Evolutionary conservation across 2,113 vertebrate species (phyloP).

Genomic region (Haemorhous mexicanus): DNA sequence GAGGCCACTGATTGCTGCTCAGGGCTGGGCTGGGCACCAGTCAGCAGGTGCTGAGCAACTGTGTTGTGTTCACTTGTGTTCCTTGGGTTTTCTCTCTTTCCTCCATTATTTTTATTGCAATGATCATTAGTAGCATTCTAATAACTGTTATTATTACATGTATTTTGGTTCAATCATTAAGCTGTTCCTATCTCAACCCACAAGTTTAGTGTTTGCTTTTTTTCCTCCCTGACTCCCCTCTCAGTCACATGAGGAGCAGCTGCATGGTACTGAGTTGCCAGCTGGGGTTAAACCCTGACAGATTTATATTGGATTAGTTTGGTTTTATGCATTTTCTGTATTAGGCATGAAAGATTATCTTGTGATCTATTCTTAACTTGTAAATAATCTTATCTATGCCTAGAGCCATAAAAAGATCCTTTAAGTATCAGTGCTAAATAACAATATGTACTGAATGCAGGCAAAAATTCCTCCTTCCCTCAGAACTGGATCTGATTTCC

Average conservation of each 20-base stretch:
- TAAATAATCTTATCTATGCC: background rate
- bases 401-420: background rate
- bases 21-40: background rate
- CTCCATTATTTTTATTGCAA: background rate
- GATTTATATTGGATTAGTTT: background rate
- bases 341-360: background rate
- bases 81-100: background rate
- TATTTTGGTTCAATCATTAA: background rate
- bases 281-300: background rate
- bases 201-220: background rate
- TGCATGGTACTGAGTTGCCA: background rate
- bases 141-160: background rate
- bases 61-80: background rate
- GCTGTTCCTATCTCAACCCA: background rate
- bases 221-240: background rate
- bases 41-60: background rate
- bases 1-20: background rate
- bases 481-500: background rate
- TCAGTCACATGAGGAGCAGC: background rate
- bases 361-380: background rate
- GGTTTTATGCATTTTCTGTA: background rate
- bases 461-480: background rate
- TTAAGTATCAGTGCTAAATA: background rate
- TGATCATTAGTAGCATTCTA: background rate
- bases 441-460: background rate